Conservation (phyloP, 2,113 vertebrate species). For the Bungarus multicinctus region DNA sequence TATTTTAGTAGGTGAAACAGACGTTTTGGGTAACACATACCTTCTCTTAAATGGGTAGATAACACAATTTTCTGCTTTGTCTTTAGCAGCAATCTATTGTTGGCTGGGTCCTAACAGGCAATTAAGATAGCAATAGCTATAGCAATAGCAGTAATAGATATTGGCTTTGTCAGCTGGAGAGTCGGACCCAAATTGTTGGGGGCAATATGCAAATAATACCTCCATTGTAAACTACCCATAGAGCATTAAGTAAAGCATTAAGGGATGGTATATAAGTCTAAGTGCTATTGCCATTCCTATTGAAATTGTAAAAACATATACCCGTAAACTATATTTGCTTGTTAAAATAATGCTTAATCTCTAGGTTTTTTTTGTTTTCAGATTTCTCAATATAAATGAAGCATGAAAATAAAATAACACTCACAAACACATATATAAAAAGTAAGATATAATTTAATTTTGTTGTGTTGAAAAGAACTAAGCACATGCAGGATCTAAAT, state of each 20-base stretch:
- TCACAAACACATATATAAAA: not conserved
- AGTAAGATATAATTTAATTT: not conserved
- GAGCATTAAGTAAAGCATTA: not conserved
- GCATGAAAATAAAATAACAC: not conserved
- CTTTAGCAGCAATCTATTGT: not conserved
- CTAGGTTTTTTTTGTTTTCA: not conserved
- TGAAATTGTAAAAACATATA: conserved; percentile 34
- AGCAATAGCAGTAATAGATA: not conserved
- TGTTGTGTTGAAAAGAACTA: not conserved
- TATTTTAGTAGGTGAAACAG: not conserved
- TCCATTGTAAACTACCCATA: not conserved
- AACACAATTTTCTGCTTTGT: not conserved
- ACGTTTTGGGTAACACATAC: not conserved
- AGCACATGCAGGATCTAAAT: not conserved
- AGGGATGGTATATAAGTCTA: not conserved
- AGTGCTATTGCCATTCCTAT: not conserved
- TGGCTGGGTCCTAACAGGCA: not conserved
- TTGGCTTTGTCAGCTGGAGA: not conserved
- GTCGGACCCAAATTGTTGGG: not conserved
- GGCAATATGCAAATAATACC: not conserved
- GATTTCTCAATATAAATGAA: not conserved
- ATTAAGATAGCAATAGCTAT: not conserved
- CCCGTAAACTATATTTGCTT: conserved; percentile 29
- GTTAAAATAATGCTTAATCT: conserved; percentile 1
- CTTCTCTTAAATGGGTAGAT: not conserved